A percentile compares a stretch with the other conserved stretches of the same genome.
These are phyloP conservation scores for Drosophila kurseongensis DNA, from an alignment of 1,140 invertebrate species.

Conservation along the genomic window DNA sequence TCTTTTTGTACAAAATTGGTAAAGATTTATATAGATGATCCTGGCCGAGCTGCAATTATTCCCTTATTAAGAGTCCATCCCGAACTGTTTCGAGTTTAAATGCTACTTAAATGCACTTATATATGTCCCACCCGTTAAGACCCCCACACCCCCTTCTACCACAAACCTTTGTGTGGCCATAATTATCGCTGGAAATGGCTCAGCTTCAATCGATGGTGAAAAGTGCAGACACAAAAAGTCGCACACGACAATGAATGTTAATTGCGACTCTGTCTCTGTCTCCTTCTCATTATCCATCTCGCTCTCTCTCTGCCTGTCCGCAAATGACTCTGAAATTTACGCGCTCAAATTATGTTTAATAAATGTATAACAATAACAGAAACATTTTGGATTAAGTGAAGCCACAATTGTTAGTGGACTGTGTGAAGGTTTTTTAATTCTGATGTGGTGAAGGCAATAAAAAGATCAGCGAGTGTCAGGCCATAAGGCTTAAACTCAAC, in stretches of 20 bases:
- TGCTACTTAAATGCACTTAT: slow-evolving; percentile 80
- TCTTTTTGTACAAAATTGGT: not conserved
- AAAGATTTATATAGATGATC: slow-evolving; percentile 14
- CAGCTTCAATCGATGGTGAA: slow-evolving; percentile 33
- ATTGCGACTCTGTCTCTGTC: slow-evolving; percentile 53
- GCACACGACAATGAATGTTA: slow-evolving; percentile 81
- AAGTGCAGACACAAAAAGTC: slow-evolving; percentile 54
- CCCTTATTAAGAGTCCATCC: slow-evolving; percentile 9
- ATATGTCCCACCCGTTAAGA: slow-evolving; percentile 64
- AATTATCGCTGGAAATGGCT: slow-evolving; percentile 76
- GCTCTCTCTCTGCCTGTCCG: not conserved
- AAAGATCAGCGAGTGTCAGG: slow-evolving; percentile 68
- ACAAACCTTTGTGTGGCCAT: slow-evolving; percentile 46
- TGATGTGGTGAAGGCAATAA: slow-evolving; percentile 53
- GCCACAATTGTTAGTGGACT: slow-evolving; percentile 46
- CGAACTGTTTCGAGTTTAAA: slow-evolving; percentile 39
- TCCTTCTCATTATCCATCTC: slow-evolving; percentile 10
- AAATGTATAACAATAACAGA: slow-evolving; percentile 74
- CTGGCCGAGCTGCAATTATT: slow-evolving; percentile 18
- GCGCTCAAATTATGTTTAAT: slow-evolving; percentile 77
- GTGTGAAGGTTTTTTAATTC: slow-evolving; percentile 17
- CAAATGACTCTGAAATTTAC: slow-evolving; percentile 61
- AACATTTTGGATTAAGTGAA: slow-evolving; percentile 72
- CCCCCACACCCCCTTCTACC: not conserved
- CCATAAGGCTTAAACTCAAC: slow-evolving; percentile 16